Evolutionary conservation across 2,888 invertebrate species (phyloP), one percentile per base, ranked within the genome.

Genomic region (Anthrax anthrax): DNA sequence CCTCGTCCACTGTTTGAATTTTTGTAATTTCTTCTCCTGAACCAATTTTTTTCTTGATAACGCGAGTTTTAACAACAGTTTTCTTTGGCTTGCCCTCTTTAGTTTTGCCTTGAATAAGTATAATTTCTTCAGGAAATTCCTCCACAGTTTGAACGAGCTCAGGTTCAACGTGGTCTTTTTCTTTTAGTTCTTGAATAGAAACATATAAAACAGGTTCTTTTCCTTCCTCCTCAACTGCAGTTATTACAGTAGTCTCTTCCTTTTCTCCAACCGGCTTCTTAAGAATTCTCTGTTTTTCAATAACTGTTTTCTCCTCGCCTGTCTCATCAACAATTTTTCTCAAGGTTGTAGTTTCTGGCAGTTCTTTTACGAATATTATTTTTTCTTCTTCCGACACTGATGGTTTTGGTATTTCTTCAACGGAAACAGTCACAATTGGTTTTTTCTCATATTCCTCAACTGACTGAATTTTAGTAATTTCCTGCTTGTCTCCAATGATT

Each of bases 11-110:
- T 48, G 59, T 60, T 46, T 64, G 60, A 32, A 70, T 64, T 55
- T 67, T 67, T 2, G 67, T 68, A 1, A 65, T 60, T 56, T 69
- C 63, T 58, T 67, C 63, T 50, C 70, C 63, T 2, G 56, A 54
- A 0, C 65, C 69, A 39, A 63, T 56, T 3, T 64, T 59, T 53
- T 72, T 72, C 51, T 70, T 72, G n/a, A 73, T 71, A 2, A 67
- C 58, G 47, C 68, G 66, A 14, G 69, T 72, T 49, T 64, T 70
- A 3, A 68, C 63, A 29, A 66, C 61, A 9, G 63, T 66, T 36
- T 63, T 61, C 2, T 59, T 63, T 8, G 60, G 64, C 50, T 59
- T 59, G 47, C 69, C 62, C 58, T 69, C 60, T 51, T 69, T 47
- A 49, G 58, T 68, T 60, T 71, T 66, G 4, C 62, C 58, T 14